Percentiles rank a stretch among this genome's conserved stretches.
Conservation (phyloP, 2,797 vertebrate genomes). For the Allobates femoralis region DNA sequence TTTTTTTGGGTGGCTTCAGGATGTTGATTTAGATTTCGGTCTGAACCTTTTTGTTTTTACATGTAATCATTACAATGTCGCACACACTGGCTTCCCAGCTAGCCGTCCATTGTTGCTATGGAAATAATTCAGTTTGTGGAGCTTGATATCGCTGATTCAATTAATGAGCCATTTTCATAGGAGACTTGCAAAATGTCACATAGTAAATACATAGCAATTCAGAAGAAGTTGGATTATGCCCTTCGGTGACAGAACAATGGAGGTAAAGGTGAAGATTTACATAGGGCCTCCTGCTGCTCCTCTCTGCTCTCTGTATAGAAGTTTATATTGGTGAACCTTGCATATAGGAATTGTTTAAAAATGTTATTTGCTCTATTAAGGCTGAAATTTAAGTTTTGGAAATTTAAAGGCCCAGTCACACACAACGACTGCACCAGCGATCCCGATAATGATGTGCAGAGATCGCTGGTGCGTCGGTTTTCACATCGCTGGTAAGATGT, state of each 20-base stretch:
- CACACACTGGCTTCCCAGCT: conserved; percentile 56
- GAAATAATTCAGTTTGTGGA: conserved; percentile 71
- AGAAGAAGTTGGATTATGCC: conserved; percentile 62
- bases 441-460: too few species aligned
- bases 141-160: conserved; percentile 68
- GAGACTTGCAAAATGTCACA: conserved; percentile 77
- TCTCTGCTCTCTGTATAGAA: not conserved
- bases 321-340: conserved; percentile 2
- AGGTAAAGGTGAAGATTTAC: conserved; percentile 72
- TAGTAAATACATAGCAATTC: conserved; percentile 74
- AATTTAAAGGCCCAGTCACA: too few species aligned
- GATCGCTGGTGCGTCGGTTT: too few species aligned
- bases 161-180: conserved; percentile 80
- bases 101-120: conserved; percentile 63
- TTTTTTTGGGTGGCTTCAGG: not conserved
- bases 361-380: conserved; percentile 31
- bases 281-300: conserved; percentile 63
- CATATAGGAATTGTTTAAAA: conserved; percentile 10
- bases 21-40: conserved; percentile 9
- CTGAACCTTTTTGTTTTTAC: conserved; percentile 4
- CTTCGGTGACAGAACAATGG: conserved; percentile 73
- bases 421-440: too few species aligned
- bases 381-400: conserved; percentile 17
- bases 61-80: conserved; percentile 51
- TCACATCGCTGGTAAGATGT: too few species aligned